phyloP scores from a whole-genome alignment of 2,113 vertebrate species.

The Pollimyrus isidori region DNA sequence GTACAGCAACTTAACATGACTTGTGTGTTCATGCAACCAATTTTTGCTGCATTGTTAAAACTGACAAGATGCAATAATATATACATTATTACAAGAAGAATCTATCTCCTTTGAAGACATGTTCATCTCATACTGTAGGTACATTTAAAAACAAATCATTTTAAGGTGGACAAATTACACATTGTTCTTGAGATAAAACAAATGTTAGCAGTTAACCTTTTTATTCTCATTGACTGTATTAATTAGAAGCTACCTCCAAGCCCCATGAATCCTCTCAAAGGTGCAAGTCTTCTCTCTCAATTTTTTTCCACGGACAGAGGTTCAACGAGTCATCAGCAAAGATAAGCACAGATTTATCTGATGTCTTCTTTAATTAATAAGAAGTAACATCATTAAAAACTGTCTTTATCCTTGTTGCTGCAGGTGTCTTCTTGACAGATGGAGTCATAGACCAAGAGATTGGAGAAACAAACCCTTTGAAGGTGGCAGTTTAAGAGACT shows the following conservation, averaged over 20 bases:
- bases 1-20: neutral
- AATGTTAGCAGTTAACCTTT: neutral
- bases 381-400: slow-evolving; percentile 79
- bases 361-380: slow-evolving; percentile 75
- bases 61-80: neutral
- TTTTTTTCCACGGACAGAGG: slow-evolving; percentile 45
- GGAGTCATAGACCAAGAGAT: slow-evolving; percentile 42
- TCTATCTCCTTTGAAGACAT: neutral
- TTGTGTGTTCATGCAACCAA: neutral
- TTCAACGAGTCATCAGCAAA: slow-evolving; percentile 61
- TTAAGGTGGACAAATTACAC: neutral
- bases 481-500: slow-evolving; percentile 7
- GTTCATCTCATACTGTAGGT: neutral
- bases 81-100: neutral
- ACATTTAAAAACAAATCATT: neutral
- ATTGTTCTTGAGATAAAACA: neutral
- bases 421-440: slow-evolving; percentile 49
- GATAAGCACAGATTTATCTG: slow-evolving; percentile 79
- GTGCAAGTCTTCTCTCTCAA: neutral
- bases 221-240: neutral
- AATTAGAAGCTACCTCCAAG: neutral
- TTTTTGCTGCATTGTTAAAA: neutral
- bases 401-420: slow-evolving; percentile 69
- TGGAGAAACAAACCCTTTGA: slow-evolving; percentile 25
- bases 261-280: neutral